Conservation (phyloP, 2,888 invertebrate species). For the Drosophila stalkeri region DNA sequence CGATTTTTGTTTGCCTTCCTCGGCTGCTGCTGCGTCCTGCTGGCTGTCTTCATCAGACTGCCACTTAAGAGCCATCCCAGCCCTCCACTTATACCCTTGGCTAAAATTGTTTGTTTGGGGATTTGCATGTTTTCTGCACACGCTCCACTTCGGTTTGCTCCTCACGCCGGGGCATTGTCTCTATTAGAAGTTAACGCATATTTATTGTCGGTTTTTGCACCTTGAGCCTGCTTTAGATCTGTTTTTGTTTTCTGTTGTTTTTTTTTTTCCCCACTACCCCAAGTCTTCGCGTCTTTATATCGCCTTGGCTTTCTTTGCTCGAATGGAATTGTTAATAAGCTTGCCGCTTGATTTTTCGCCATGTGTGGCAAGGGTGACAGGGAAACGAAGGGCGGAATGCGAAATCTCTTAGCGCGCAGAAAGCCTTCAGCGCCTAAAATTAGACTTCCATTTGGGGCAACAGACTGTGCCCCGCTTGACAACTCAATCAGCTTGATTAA, state of each 20-base stretch:
- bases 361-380: neutral
- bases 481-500: constrained; percentile 81
- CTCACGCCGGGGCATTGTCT: constrained; percentile 42
- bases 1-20: constrained; percentile 62
- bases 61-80: constrained; percentile 52
- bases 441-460: constrained; percentile 62
- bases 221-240: constrained; percentile 65
- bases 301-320: constrained; percentile 70
- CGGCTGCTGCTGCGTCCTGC: constrained; percentile 23
- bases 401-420: constrained; percentile 21
- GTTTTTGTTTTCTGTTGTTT: constrained; percentile 24
- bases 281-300: neutral
- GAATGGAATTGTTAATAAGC: constrained; percentile 77
- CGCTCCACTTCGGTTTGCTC: constrained; percentile 22
- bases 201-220: constrained; percentile 78
- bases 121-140: constrained; percentile 78
- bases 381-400: neutral
- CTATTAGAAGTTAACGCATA: constrained; percentile 79
- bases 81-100: constrained; percentile 58
- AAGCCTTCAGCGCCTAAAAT: constrained; percentile 77
- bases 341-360: constrained; percentile 44
- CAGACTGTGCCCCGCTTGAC: constrained; percentile 53
- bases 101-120: constrained; percentile 80
- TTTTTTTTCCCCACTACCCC: neutral
- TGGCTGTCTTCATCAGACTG: constrained; percentile 64